Base-by-base conservation (phyloP, 1,140 invertebrate species). In the Euglossa dilemma region DNA sequence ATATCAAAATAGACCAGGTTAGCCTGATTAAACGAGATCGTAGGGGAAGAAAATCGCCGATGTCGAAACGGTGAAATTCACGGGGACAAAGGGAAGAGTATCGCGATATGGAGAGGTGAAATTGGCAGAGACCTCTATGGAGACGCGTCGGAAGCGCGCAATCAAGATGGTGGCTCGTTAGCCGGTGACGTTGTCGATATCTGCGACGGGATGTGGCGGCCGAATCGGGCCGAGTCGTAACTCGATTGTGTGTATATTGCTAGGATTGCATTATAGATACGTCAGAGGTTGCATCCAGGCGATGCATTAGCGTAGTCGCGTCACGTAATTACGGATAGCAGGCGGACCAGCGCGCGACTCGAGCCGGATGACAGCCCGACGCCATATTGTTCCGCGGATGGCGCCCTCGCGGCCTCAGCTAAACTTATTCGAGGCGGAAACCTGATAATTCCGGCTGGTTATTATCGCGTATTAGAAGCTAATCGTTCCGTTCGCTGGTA, bases 181-280 rank as follows among this genome's bases (percentile, higher is more conserved):
- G 72, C 23, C 45, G 59, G 14, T 12, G 12, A 54, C 7, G 11
- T n/a, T 6, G 50, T 56, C 63, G 45, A 56, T 67, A 28, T 20
- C 56, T 54, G 50, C 23, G 5, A 7, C 7, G 16, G 12, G 36
- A 20, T 14, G 2, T 20, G 16, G 16, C 9, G 36, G 23, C 14
- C 16, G 57, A 47, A 61, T 28, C n/a, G 23, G 8, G 16, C 20
- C n/a, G 12, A 57, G 61, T 75, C 52, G 20, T 50, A 81, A 66
- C 75, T 75, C 36, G 61, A 81, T 75, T 81, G 50, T 43, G 20
- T 6, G 18, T 75, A 28, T 81, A 81, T 75, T 56, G n/a, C 25
- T 64, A 61, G 61, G 50, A 45, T 81, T 63, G 43, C 61, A 45
- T 47, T 81, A 47, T 74, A 75, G 50, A 75, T 66, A 80, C 59